Evolutionary conservation across 2,888 invertebrate species (phyloP).

Genomic region (Tribolium freemani): DNA sequence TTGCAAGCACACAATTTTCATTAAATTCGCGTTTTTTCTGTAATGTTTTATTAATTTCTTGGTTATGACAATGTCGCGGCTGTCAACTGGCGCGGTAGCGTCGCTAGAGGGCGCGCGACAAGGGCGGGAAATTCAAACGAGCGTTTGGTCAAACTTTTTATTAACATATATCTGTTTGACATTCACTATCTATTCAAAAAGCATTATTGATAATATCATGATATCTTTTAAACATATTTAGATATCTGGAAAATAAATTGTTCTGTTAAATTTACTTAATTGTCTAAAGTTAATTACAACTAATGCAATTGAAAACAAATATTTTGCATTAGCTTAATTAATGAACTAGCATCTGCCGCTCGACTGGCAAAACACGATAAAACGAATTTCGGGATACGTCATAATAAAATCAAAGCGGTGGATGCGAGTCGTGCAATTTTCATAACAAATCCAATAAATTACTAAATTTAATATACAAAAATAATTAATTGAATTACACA

Average conservation of each 20-base stretch:
- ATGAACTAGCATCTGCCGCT: slow-evolving; percentile 15
- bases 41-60: slow-evolving; percentile 58
- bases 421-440: slow-evolving; percentile 19
- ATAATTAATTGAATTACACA: slow-evolving; percentile 18
- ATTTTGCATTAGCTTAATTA: slow-evolving; percentile 42
- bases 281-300: slow-evolving; percentile 42
- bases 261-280: slow-evolving; percentile 46
- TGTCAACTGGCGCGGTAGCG: slow-evolving; percentile 25
- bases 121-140: slow-evolving; percentile 18
- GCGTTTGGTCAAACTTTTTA: slow-evolving; percentile 52
- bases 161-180: slow-evolving; percentile 58
- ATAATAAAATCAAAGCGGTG: slow-evolving; percentile 17
- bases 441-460: slow-evolving; percentile 36
- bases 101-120: slow-evolving; percentile 3
- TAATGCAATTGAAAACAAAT: slow-evolving; percentile 46
- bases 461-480: slow-evolving; percentile 34
- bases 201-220: slow-evolving; percentile 52
- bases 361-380: neutral
- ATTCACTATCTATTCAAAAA: slow-evolving; percentile 57
- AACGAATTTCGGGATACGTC: neutral
- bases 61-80: slow-evolving; percentile 57
- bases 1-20: slow-evolving; percentile 50
- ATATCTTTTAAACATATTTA: slow-evolving; percentile 63
- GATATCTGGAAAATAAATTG: slow-evolving; percentile 57
- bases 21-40: slow-evolving; percentile 52